Evolutionary conservation across 2,113 vertebrate genomes (phyloP).

Genomic region (Anoura caudifer): DNA sequence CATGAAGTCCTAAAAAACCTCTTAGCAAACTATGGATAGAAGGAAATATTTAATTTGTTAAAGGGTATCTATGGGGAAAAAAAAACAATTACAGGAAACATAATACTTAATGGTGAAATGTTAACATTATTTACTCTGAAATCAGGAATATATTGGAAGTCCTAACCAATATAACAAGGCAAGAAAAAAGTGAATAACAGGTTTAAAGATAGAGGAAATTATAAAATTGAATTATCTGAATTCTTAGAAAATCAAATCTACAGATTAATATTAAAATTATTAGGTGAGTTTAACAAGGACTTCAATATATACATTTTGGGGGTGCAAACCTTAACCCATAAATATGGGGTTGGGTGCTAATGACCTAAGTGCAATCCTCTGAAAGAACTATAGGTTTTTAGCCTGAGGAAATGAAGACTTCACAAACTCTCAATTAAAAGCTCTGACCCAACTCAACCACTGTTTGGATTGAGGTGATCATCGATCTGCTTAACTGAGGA

Average conservation of each 20-base stretch:
- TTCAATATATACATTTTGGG: background rate
- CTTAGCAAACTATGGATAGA: background rate
- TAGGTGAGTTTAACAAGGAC: background rate
- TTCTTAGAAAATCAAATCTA: background rate
- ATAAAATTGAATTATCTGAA: background rate
- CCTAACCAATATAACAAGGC: background rate
- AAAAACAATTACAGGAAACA: background rate
- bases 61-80: background rate
- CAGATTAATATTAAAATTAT: background rate
- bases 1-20: background rate
- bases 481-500: background rate
- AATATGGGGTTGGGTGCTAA: background rate
- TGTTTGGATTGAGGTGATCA: background rate
- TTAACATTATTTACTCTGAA: background rate
- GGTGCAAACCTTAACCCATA: background rate
- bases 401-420: background rate
- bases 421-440: background rate
- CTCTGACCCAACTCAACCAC: background rate
- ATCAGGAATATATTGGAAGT: background rate
- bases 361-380: background rate
- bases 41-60: background rate
- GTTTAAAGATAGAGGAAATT: background rate
- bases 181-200: background rate
- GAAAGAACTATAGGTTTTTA: background rate
- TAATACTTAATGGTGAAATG: background rate